Base-by-base conservation (phyloP, 2,113 vertebrate species). In the Plestiodon gilberti region DNA sequence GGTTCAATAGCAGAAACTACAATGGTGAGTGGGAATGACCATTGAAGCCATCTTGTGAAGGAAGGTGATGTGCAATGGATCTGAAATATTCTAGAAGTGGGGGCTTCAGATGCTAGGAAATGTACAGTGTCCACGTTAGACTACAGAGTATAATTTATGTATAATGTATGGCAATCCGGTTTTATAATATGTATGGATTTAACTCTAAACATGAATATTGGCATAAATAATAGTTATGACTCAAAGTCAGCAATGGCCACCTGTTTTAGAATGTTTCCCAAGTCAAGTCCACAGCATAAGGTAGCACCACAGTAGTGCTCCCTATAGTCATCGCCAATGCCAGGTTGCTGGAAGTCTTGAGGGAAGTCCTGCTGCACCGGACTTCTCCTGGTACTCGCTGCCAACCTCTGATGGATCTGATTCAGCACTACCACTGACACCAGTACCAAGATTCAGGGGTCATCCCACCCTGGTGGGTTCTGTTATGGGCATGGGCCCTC, bases 1-100 rank as follows among this genome's bases (percentile, higher is more conserved):
- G 98, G 98, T 98, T 99, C 98, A 97, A 98, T 99, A 98, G 98
- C 98, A 96, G 98, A 99, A 98, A 98, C 98, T 96, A 99, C 98
- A 95, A 99, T 99, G 99, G 98, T 98, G 97, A 99, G 98, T 98
- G 96, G 96, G 96, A 96, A 93, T 96, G 95, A 95, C 92, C 95
- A 96, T 97, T 97, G 96, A 97, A 97, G 93, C 97, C 95, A 95
- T 97, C 95, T 95, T 97, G 97, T 96, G 93, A 97, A 97, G 96
- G 81, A 95, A 92, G 93, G 95, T 89, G 89, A 91, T 92, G 84
- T 92, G 81, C 87, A 88, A 64, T 89, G 78, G 82, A 91, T 85
- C 69, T 88, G 84, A 87, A 82, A 52, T 78, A 13, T 40, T 93
- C 62, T 82, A 70, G 76, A 81, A 0, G 0, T 85, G 48, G 70